Evolutionary conservation across 2,113 vertebrate genomes (phyloP).

Genomic region (Zapornia atra): DNA sequence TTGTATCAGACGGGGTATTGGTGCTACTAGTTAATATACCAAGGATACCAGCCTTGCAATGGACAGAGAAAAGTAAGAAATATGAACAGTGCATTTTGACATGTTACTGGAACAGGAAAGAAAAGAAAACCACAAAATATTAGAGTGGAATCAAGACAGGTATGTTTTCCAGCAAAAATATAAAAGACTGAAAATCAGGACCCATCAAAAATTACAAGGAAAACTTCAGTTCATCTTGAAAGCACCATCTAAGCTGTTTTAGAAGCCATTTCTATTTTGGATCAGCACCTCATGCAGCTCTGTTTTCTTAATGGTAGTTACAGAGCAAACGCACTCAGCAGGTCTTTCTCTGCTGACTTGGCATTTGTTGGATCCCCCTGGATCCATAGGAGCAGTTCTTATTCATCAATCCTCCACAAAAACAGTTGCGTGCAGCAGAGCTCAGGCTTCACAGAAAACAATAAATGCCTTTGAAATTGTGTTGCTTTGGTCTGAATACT

Average conservation of each 20-base stretch:
- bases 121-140: not conserved
- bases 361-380: not conserved
- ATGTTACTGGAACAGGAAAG: not conserved
- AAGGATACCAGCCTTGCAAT: not conserved
- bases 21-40: not conserved
- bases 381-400: not conserved
- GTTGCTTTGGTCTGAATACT: not conserved
- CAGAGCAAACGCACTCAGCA: not conserved
- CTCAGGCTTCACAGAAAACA: not conserved
- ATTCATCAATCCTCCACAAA: not conserved
- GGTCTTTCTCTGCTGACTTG: not conserved
- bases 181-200: not conserved
- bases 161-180: not conserved
- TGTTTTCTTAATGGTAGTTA: not conserved
- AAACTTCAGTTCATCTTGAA: not conserved
- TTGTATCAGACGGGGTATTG: not conserved
- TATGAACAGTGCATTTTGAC: not conserved
- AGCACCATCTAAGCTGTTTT: not conserved
- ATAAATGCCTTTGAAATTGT: not conserved
- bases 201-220: not conserved
- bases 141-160: not conserved
- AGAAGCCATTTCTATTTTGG: not conserved
- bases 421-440: not conserved
- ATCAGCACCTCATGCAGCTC: not conserved
- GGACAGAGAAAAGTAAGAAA: not conserved